Base-by-base conservation (phyloP, 2,113 vertebrate genomes). In the Danionella cerebrum region DNA sequence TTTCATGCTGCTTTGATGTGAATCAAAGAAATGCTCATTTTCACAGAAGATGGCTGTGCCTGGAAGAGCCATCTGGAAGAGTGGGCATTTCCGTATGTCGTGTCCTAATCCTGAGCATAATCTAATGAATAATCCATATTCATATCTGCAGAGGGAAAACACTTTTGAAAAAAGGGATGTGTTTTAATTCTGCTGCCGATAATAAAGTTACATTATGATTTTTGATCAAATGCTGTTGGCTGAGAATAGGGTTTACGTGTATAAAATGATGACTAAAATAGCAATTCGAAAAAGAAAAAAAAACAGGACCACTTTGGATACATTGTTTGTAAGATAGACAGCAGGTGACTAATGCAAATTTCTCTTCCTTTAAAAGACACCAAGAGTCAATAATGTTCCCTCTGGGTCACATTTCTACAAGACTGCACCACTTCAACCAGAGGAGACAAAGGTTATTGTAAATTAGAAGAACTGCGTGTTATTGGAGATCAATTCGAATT, bases 41-140 rank as follows among this genome's bases (percentile, higher is more conserved):
- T 39, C 44, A 22, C 42, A 1, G 18, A 62, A 19, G 44, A 44
- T 59, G 16, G 29, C 14, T 47, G 69, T 36, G 69, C 42, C 55
- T 67, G 44, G 70, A 62, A 45, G n/a, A 65, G 45, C 57, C 62
- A 69, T 74, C 65, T 77, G 65, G 45, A 71, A 48, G 29, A 66
- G 22, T 11, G 11, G 67, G 33, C 33, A 22, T 58, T 67, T 42
- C 48, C 50, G 29, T 69, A 71, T 60, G 68, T 16, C 48, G 57
- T 19, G 14, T 13, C 54, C 39, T 41, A 51, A 73, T 71, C 33
- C 64, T 55, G 52, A 54, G 45, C n/a, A n/a, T 55, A 57, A 58
- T 36, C 35, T 51, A 69, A 62, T 60, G 33, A 41, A 70, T 65
- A 65, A 29, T 64, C 69, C 66, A 60, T 25, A 29, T 54, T 72